Conservation (phyloP, 2,113 vertebrate genomes). For the Trachemys scripta region DNA sequence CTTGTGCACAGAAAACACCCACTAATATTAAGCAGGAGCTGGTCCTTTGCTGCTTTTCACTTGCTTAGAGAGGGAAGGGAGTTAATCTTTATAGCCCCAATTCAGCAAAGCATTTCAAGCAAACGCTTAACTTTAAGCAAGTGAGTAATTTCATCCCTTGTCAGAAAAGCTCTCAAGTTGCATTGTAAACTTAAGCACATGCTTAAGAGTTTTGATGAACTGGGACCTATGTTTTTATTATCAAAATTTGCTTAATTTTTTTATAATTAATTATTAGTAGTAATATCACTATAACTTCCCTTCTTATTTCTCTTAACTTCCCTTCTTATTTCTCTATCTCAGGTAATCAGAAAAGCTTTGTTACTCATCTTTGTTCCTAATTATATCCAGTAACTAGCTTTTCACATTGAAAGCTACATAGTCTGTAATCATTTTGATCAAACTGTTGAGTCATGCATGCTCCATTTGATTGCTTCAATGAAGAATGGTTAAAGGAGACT, state of each 20-base stretch:
- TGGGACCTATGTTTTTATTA: background rate
- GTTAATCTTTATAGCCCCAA: background rate
- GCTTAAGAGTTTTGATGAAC: background rate
- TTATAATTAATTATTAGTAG: background rate
- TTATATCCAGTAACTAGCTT: background rate
- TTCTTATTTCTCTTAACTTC: background rate
- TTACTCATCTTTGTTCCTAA: background rate
- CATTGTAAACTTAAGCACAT: background rate
- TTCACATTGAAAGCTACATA: background rate
- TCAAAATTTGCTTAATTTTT: background rate
- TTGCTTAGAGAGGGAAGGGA: background rate
- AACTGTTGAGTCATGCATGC: background rate
- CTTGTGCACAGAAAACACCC: background rate
- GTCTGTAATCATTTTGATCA: background rate
- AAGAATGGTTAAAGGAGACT: background rate
- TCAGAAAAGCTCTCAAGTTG: background rate
- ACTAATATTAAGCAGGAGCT: background rate
- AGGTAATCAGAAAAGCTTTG: background rate
- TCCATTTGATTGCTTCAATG: background rate
- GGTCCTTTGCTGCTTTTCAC: background rate
- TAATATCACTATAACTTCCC: background rate
- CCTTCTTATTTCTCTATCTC: background rate
- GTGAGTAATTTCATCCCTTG: background rate
- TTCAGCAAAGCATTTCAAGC: slow-evolving; percentile 6
- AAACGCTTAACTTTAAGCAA: background rate